phyloP scores from a whole-genome alignment of 1,140 invertebrate species.

The Dendrolimus kikuchii region DNA sequence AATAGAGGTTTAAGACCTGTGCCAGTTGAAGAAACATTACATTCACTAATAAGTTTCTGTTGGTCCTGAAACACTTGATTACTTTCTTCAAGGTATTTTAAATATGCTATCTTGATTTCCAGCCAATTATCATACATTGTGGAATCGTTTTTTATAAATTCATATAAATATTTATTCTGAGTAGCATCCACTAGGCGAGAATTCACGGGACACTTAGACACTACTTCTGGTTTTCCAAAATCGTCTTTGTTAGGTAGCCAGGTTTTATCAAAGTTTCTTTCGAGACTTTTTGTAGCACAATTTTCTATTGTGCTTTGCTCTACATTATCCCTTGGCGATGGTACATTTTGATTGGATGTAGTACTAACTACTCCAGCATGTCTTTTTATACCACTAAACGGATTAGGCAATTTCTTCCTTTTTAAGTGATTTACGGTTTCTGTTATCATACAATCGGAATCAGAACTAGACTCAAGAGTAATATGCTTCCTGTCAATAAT shows the following conservation, averaged over 20 bases:
- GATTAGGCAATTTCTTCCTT: slow-evolving; percentile 48
- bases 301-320: too few species aligned
- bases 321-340: neutral
- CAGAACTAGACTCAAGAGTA: slow-evolving; percentile 40
- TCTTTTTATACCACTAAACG: slow-evolving; percentile 49
- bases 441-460: slow-evolving; percentile 32
- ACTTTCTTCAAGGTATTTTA: slow-evolving; percentile 41
- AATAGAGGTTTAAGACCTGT: slow-evolving; percentile 34
- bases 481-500: slow-evolving; percentile 36
- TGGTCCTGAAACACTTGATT: slow-evolving; percentile 26
- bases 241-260: slow-evolving; percentile 46
- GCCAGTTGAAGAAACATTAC: slow-evolving; percentile 5
- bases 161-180: slow-evolving; percentile 37
- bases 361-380: slow-evolving; percentile 24
- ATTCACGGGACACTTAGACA: slow-evolving; percentile 14
- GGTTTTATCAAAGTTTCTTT: slow-evolving; percentile 23
- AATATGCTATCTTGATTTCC: slow-evolving; percentile 44
- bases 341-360: slow-evolving; percentile 20
- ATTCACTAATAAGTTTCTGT: slow-evolving; percentile 1
- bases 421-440: slow-evolving; percentile 13
- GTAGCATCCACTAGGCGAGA: slow-evolving; percentile 17
- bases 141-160: slow-evolving; percentile 37
- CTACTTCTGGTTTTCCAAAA: slow-evolving; percentile 47
- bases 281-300: too few species aligned
- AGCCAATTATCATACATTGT: slow-evolving; percentile 38